Conservation (phyloP, 1,140 invertebrate species). For the Drosophila auraria region DNA sequence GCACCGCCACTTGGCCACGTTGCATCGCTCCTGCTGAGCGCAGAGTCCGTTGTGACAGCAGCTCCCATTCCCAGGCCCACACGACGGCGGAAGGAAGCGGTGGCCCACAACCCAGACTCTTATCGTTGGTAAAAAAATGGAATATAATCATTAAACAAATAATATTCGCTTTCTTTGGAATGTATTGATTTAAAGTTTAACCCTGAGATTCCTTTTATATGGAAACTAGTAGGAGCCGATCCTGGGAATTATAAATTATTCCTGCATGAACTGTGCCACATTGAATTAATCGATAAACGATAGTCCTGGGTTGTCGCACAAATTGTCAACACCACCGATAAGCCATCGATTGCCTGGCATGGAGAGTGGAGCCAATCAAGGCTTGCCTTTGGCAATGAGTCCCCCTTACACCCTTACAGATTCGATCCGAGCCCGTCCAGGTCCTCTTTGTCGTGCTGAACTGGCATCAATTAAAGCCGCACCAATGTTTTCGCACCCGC, state of each 20-base stretch:
- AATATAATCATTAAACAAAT: background rate
- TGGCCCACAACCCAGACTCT: background rate
- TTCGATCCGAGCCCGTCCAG: constrained; percentile 2
- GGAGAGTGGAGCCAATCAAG: constrained; percentile 7
- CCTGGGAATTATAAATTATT: background rate
- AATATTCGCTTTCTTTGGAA: no score
- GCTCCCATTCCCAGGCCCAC: background rate
- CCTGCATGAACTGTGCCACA: background rate
- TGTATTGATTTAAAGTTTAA: background rate
- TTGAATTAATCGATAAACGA: constrained; percentile 28
- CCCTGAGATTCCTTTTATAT: background rate
- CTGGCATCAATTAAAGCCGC: constrained; percentile 80
- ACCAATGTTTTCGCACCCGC: constrained; percentile 85
- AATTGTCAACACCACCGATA: constrained; percentile 69
- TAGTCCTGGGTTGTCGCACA: constrained; percentile 39
- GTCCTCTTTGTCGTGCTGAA: constrained; percentile 60
- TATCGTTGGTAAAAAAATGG: no score
- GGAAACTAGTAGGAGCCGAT: no score
- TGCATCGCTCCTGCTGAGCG: constrained; percentile 28
- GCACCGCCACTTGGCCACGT: constrained; percentile 1
- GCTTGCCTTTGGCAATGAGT: background rate
- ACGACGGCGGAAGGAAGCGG: constrained; percentile 8
- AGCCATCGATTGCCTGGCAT: constrained; percentile 21
- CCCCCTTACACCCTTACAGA: background rate
- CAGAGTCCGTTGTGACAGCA: constrained; percentile 9